These are phyloP conservation scores for Microctenopoma stevenorrisi DNA, from an alignment of 2,797 vertebrate species.

Conservation along the genomic window DNA sequence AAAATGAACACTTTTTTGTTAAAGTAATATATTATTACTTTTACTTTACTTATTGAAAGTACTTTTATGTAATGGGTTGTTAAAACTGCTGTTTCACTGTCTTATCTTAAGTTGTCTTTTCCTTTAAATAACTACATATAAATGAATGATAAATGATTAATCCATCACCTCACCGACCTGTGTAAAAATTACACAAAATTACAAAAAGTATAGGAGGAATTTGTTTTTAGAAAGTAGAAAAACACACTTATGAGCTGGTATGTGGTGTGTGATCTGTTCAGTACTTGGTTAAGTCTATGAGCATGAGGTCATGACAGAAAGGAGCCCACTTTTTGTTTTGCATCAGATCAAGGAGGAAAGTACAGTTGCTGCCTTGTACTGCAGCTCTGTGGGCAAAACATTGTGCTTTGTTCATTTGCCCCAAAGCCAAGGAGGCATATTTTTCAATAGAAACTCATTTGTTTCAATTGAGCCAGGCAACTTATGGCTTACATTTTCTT, in stretches of 20 bases:
- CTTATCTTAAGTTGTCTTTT: no score
- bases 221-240: conserved; percentile 20
- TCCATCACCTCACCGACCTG: neutral
- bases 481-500: conserved; percentile 66
- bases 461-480: conserved; percentile 50
- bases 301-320: conserved; percentile 73
- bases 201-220: conserved; percentile 1
- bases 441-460: conserved; percentile 66
- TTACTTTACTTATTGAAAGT: no score
- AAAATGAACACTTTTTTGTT: no score
- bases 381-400: conserved; percentile 54
- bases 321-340: conserved; percentile 56
- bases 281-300: conserved; percentile 60
- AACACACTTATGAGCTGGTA: conserved; percentile 27
- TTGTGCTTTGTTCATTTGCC: conserved; percentile 49
- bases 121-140: neutral
- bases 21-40: no score
- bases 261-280: conserved; percentile 54
- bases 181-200: no score
- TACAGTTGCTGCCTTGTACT: conserved; percentile 39
- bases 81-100: no score
- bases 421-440: conserved; percentile 44
- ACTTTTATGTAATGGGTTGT: no score
- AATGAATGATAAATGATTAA: neutral
- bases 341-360: conserved; percentile 59